Evolutionary conservation across 1,140 invertebrate genomes (phyloP), one percentile per base, ranked within the genome.

Genomic region (Pristionchus pacificus): DNA sequence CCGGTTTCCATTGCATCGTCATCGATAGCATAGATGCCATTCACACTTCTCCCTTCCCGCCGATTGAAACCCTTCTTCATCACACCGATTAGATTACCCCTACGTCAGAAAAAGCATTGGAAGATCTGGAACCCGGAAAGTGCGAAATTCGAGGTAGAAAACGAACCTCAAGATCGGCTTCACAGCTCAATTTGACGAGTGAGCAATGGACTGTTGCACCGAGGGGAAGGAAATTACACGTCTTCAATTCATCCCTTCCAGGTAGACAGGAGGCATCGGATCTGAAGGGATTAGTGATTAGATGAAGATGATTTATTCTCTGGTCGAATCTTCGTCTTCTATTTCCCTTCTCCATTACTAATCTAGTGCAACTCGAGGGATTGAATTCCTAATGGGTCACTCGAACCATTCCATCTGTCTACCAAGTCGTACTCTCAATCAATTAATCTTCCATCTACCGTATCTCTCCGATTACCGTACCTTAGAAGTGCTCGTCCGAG

Each of bases 211-310:
- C 61, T 24, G 30, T 61, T 1, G 33, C 27, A 14, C 60, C 65
- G 29, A 62, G 32, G 28, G 71, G 71, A n/a, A 73, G 55, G 64
- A 73, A 73, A 33, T 73, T 68, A 38, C 71, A 73, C 19, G 58
- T 61, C 0, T 66, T 19, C 0, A 73, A 32, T 60, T 73, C 71
- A 13, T 73, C 71, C 13, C 71, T 29, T 49, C 71, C 71, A 3
- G 71, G 71, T 19, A 73, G 67, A 57, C 71, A 73, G 2, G 71
- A 63, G 65, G 57, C 71, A 59, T 73, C 71, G 0, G 71, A 68
- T 2, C 71, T 19, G 60, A 58, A 67, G 2, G 19, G 19, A 27
- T n/a, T 65, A 33, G n/a, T 62, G 15, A 19, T 15, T 27, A 62
- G 27, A 24, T 15, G 14, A 15, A 62, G 15, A 19, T 62, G 15